Evolutionary conservation across 2,113 vertebrate species (phyloP).

Genomic region (Leptodactylus fuscus): DNA sequence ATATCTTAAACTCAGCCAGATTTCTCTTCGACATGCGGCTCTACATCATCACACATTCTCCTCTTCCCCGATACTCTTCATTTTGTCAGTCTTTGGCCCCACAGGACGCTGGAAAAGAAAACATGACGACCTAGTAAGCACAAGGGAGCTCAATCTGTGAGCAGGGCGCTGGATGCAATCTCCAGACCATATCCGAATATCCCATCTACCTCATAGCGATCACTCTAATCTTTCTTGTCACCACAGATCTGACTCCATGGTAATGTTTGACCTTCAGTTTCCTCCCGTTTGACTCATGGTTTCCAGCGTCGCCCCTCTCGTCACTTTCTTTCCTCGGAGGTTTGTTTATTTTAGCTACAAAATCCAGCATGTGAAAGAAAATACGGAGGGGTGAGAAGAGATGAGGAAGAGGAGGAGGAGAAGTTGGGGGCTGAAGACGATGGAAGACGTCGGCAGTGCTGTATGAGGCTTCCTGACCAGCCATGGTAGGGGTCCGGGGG

Average conservation of each 20-base stretch:
- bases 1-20: too few species aligned
- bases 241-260: background rate
- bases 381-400: conserved; percentile 3
- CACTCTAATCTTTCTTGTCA: background rate
- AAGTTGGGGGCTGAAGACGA: accelerated
- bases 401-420: background rate
- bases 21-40: too few species aligned
- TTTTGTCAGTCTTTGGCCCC: conserved; percentile 27
- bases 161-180: background rate
- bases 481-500: too few species aligned
- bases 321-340: background rate
- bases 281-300: conserved; percentile 19
- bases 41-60: too few species aligned
- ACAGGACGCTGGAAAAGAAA: conserved; percentile 3
- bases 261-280: conserved; percentile 1
- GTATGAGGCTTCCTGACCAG: too few species aligned
- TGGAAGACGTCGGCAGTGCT: background rate
- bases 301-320: background rate
- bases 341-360: conserved; percentile 48
- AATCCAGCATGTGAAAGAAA: conserved; percentile 18
- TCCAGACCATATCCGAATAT: too few species aligned
- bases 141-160: background rate
- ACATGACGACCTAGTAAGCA: background rate
- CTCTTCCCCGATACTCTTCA: too few species aligned
- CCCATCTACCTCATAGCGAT: too few species aligned